A percentile compares a stretch with the other conserved stretches of the same genome.
Evolutionary conservation across 30 jellyfish, hydroid and myxozoan species (phyloP).

Genomic region (Cassiopea xamachana): DNA sequence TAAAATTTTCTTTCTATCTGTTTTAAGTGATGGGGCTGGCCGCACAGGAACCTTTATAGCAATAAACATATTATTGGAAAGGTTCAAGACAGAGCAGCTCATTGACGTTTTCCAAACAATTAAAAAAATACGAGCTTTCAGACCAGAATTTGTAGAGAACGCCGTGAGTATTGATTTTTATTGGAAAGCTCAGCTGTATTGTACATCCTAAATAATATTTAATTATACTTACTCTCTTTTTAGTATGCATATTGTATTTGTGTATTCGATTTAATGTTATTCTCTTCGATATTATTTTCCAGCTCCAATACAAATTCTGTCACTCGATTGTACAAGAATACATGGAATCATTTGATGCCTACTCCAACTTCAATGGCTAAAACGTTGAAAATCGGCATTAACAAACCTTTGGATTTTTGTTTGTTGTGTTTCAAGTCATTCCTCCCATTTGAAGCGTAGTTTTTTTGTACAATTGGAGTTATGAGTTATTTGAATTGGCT

Average conservation of each 20-base stretch:
- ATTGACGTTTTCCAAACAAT: slow-evolving; percentile 92
- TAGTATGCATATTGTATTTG: no score
- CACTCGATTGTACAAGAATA: slow-evolving; percentile 68
- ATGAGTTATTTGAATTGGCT: no score
- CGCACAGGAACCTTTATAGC: slow-evolving; percentile 96
- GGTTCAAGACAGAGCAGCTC: slow-evolving; percentile 82
- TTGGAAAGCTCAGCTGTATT: not conserved
- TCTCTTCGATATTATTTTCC: not conserved
- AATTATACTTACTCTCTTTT: no score
- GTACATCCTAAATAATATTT: not conserved
- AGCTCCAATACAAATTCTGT: slow-evolving; percentile 89
- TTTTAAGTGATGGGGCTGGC: slow-evolving; percentile 90
- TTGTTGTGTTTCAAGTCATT: not conserved
- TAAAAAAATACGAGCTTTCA: slow-evolving; percentile 75
- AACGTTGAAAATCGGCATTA: not conserved
- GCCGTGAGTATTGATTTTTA: slow-evolving; percentile 60
- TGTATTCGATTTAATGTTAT: no score
- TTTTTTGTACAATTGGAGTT: no score
- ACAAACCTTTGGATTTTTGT: not conserved
- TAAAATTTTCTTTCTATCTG: not conserved
- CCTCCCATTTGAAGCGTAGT: not conserved
- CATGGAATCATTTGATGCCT: slow-evolving; percentile 87
- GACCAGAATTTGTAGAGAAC: slow-evolving; percentile 90
- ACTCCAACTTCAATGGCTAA: slow-evolving; percentile 78
- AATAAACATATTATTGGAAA: slow-evolving; percentile 67